These are phyloP conservation scores for Anodontia alba DNA, from an alignment of 2,888 invertebrate genomes.

Conservation along the genomic window DNA sequence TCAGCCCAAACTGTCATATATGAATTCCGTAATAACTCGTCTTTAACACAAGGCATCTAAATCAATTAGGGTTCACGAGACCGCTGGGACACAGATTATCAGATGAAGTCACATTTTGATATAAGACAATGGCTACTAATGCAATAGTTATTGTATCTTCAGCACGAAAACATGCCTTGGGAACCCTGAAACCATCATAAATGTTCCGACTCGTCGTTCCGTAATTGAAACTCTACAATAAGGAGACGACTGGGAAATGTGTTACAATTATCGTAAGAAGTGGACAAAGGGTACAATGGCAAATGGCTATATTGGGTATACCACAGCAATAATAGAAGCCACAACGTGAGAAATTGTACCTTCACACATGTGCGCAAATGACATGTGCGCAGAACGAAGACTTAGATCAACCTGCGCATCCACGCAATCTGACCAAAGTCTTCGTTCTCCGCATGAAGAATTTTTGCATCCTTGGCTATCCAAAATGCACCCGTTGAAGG, in stretches of 20 bases:
- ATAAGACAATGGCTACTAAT: slow-evolving; percentile 48
- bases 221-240: slow-evolving; percentile 13
- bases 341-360: too few species aligned
- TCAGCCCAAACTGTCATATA: neutral
- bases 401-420: too few species aligned
- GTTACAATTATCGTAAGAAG: neutral
- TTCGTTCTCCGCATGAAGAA: too few species aligned
- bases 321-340: too few species aligned
- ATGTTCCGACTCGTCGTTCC: slow-evolving; percentile 3
- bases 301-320: neutral
- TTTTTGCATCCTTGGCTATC: too few species aligned
- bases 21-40: neutral
- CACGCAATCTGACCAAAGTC: too few species aligned
- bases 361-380: too few species aligned
- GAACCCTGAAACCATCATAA: slow-evolving; percentile 40
- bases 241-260: neutral
- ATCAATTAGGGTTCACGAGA: neutral
- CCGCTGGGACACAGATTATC: neutral
- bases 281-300: slow-evolving; percentile 6
- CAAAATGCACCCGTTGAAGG: too few species aligned
- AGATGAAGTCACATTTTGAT: slow-evolving; percentile 20
- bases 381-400: too few species aligned
- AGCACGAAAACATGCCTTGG: slow-evolving; percentile 45
- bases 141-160: slow-evolving; percentile 56
- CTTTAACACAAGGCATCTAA: slow-evolving; percentile 11